These are phyloP conservation scores for Syngnathus typhle DNA, from an alignment of 2,113 vertebrate species.

Conservation along the genomic window DNA sequence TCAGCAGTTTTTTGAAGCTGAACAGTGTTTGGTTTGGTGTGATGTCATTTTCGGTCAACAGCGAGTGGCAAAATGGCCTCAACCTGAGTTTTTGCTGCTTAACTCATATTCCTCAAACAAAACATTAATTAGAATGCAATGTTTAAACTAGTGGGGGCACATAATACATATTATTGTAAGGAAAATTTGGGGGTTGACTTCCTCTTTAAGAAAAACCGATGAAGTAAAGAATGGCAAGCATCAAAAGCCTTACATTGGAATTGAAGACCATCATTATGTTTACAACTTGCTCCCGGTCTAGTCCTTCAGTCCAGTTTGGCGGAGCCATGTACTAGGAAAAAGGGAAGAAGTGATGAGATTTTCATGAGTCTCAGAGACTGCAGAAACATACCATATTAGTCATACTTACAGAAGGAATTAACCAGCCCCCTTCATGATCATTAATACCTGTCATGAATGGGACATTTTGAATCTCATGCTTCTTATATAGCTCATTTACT, in stretches of 20 bases:
- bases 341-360: neutral
- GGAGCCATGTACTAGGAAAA: slow-evolving; percentile 41
- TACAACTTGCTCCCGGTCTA: slow-evolving; percentile 43
- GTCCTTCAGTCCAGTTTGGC: slow-evolving; percentile 66
- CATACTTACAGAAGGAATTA: neutral
- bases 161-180: too few species aligned
- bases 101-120: too few species aligned
- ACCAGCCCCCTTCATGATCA: slow-evolving; percentile 4
- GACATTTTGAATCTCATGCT: slow-evolving; percentile 5
- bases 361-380: neutral
- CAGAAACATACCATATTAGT: neutral
- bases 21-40: too few species aligned
- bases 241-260: slow-evolving; percentile 51
- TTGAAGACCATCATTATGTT: slow-evolving; percentile 7
- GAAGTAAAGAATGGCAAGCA: neutral
- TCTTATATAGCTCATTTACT: neutral
- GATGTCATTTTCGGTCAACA: too few species aligned
- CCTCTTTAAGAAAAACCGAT: slow-evolving; percentile 11
- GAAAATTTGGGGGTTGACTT: too few species aligned
- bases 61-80: too few species aligned
- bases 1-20: too few species aligned
- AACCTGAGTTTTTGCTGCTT: too few species aligned
- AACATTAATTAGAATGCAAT: too few species aligned
- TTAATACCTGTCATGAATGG: slow-evolving; percentile 8
- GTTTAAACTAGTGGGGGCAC: too few species aligned